Base-by-base conservation (phyloP, 2,113 vertebrate species). In the Electrona antarctica region DNA sequence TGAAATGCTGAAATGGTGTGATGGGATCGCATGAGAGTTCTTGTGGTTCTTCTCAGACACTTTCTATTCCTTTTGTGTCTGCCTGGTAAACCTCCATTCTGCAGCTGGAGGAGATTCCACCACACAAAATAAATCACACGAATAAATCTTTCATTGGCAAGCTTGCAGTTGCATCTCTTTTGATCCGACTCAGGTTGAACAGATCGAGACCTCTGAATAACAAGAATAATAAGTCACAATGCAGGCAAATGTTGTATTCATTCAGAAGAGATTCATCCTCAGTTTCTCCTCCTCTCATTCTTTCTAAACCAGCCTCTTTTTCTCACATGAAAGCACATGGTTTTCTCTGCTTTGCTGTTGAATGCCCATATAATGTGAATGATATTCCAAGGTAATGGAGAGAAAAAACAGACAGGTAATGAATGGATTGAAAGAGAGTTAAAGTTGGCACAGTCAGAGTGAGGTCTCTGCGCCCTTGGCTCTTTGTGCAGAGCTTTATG, bases 381-480 rank as follows among this genome's bases (percentile, higher is more conserved):
- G 56, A 72, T 77, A 15, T 69, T 76, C 70, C 33, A 12, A 14
- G 45, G 47, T 47, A 8, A 11, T 21, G 73, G 66, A 49, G 48
- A 66, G 60, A 59, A 55, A 56, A 52, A 45, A 79, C 21, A 3
- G 7, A 64, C 15, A 11, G 60, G 64, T 59, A 69, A 73, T 60
- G 56, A 80, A 78, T 68, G 72, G 70, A 84, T 82, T 87, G 69
- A 77, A 81, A 80, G 54, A 64, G 55, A 61, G 14, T 49, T 6
- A 76, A 54, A 62, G 52, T 10, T 73, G 33, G 7, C n/a, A 8
- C 5, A 13, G 55, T n/a, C 29, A 52, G 58, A 21, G 46, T 64
- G 79, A 88, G 79, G 82, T 82, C 79, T 63, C 7, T 9, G n/a
- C 50, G 76, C 55, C 88, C 83, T 84, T 88, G 78, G 33, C 21